Evolutionary conservation across 2,113 vertebrate genomes (phyloP), one percentile per base, ranked within the genome.

Genomic region (Lepisosteus oculatus): DNA sequence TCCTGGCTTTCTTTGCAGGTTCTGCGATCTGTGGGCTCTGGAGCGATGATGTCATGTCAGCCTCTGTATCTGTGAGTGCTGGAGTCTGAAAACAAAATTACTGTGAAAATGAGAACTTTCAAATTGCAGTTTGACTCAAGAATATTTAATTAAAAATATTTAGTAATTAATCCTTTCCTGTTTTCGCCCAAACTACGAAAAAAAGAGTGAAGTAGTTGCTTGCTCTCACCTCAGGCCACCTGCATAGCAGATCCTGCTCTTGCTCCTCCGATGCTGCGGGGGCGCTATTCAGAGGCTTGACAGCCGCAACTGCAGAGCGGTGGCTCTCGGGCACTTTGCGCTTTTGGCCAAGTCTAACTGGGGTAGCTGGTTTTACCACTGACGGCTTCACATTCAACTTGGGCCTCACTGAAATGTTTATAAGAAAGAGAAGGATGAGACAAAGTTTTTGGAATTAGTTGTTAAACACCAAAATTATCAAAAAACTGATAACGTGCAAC

Each of bases 381-480:
- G 83, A 92, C 0, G 93, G 93, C 79, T 95, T 97, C 80, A 95
- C 93, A 59, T 90, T 96, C 81, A 92, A 79, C 76, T 93, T 97
- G 56, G 92, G 88, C 74, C 93, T 94, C 85, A 88, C 96, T 99
- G 74, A 0, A 86, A 84, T 0, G 6, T 5, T 66, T 71, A 6
- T 82, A 68, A 72, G 51, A 2, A 56, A 70, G 44, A 61, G 55
- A 29, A 29, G 17, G 17, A 29, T 29, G 17, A 29, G 17, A 29
- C 17, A 29, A 29, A 29, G 17, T 29, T 29, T 29, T 29, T 29
- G 17, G 17, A 29, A 29, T 29, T 29, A 1, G 17, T 29, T 29
- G 17, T 29, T 29, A 29, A 29, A 29, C 17, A 29, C 17, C 17
- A n/a, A 29, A 1, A 29, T 29, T 29, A 29, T 29, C 17, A 29